These are phyloP conservation scores for Leucophenga montana DNA, from an alignment of 2,888 invertebrate species.

Conservation along the genomic window DNA sequence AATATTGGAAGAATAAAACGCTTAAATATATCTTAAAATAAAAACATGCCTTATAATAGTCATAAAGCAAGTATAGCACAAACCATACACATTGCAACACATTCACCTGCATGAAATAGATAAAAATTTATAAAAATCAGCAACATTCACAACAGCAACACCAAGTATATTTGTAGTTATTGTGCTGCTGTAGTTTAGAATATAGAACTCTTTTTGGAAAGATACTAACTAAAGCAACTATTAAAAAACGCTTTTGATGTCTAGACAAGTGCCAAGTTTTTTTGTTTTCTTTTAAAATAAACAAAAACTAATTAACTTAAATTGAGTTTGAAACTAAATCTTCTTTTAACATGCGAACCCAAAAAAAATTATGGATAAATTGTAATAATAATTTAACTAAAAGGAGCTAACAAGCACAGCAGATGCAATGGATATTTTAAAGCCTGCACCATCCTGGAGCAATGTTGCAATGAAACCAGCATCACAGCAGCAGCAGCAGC, in stretches of 20 bases:
- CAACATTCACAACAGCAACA: no score
- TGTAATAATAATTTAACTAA: conserved; percentile 25
- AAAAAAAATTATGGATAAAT: conserved; percentile 20
- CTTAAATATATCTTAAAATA: no score
- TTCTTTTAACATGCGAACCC: neutral
- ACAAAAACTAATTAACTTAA: conserved; percentile 12
- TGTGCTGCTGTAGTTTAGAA: no score
- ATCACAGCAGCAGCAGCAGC: conserved; percentile 57
- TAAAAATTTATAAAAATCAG: neutral
- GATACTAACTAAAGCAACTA: neutral
- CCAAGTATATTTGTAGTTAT: no score
- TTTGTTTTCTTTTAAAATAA: neutral
- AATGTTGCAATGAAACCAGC: conserved; percentile 69
- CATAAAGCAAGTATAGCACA: no score
- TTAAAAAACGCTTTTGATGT: conserved; percentile 15
- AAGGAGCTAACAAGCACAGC: conserved; percentile 71
- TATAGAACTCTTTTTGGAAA: no score
- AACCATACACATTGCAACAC: no score
- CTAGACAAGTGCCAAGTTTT: conserved; percentile 4
- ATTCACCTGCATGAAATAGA: neutral
- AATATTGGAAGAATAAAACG: no score
- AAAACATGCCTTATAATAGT: no score
- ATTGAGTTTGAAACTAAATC: neutral
- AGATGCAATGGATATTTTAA: conserved; percentile 72
- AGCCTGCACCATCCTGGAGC: conserved; percentile 77